Conservation (phyloP, 2,888 invertebrate species). For the Hipparchia sbordonii region DNA sequence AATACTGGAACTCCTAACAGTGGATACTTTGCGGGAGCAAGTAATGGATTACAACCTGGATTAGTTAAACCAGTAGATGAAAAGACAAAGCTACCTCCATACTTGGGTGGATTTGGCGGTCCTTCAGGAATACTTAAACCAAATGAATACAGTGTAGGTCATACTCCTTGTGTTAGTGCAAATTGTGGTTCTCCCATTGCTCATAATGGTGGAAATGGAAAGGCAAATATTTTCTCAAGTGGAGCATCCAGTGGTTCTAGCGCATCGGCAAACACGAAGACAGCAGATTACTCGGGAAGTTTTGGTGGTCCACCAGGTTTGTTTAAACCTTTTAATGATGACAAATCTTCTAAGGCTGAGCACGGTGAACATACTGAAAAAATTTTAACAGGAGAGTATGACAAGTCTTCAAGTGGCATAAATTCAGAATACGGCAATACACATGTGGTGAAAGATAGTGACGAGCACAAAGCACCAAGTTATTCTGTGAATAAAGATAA, state of each 20-base stretch:
- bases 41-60: constrained; percentile 8
- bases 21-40: background rate
- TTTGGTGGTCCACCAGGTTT: constrained; percentile 76
- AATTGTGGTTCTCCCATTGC: constrained; percentile 35
- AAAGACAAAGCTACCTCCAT: constrained; percentile 43
- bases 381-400: constrained; percentile 12
- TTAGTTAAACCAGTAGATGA: constrained; percentile 23
- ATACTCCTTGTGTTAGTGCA: constrained; percentile 35
- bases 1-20: background rate
- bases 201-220: constrained; percentile 7
- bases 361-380: constrained; percentile 18
- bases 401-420: constrained; percentile 13
- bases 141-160: constrained; percentile 49
- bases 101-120: constrained; percentile 59
- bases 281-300: constrained; percentile 65
- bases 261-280: constrained; percentile 54
- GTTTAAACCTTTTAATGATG: constrained; percentile 63
- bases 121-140: constrained; percentile 57
- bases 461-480: constrained; percentile 7
- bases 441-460: background rate
- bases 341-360: constrained; percentile 33
- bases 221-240: constrained; percentile 15
- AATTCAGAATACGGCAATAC: background rate
- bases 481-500: constrained; percentile 36
- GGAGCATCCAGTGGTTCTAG: constrained; percentile 40